Percentiles rank a stretch among this genome's conserved stretches.
Conservation (phyloP, 2,113 vertebrate genomes). For the Plecturocebus donacophilus region DNA sequence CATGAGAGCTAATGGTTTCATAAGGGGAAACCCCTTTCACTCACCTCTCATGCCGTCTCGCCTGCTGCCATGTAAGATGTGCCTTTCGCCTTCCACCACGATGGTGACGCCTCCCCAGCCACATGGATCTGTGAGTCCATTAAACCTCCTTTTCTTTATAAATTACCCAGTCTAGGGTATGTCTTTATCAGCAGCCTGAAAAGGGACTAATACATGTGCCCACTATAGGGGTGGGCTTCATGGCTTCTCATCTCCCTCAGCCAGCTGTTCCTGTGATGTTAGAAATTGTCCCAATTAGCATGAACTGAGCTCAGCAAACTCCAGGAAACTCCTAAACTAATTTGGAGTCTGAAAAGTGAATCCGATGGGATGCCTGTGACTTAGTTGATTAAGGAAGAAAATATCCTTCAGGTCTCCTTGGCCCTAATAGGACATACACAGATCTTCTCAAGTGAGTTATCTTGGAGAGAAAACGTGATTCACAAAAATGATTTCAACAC, state of each 20-base stretch:
- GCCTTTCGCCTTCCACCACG: no score
- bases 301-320: background rate
- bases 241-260: background rate
- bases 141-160: no score
- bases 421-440: background rate
- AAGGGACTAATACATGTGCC: no score
- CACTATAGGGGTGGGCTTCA: accelerated
- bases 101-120: no score
- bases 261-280: accelerated
- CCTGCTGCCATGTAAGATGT: no score
- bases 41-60: no score
- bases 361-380: accelerated
- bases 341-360: background rate
- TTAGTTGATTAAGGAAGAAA: background rate
- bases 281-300: background rate
- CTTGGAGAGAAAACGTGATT: background rate
- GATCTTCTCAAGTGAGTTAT: background rate
- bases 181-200: no score
- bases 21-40: no score
- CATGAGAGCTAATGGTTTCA: no score
- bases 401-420: accelerated
- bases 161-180: no score
- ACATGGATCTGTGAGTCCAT: no score
- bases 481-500: accelerated
- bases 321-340: no score